A percentile compares a stretch with the other conserved stretches of the same genome.
Conservation (phyloP, 2,113 vertebrate genomes). For the Tetraodon nigroviridis region DNA sequence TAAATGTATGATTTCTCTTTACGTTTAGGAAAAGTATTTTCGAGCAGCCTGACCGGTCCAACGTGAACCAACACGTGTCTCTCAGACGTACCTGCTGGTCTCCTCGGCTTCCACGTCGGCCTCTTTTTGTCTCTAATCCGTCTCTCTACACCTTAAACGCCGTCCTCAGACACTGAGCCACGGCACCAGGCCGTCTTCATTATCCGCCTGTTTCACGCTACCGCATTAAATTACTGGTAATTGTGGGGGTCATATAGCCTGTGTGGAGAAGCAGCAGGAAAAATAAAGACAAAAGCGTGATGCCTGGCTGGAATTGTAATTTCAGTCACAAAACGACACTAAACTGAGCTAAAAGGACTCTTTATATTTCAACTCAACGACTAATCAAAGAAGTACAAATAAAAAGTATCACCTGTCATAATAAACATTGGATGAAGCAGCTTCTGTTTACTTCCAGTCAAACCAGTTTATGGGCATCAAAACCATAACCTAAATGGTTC, state of each 20-base stretch:
- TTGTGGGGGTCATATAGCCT: slow-evolving; percentile 14
- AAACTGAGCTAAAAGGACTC: no score
- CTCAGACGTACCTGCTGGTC: slow-evolving; percentile 53
- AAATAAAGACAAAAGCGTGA: not conserved
- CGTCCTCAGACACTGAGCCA: slow-evolving; percentile 26
- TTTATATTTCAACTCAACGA: no score
- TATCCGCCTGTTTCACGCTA: slow-evolving; percentile 38
- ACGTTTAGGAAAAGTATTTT: not conserved
- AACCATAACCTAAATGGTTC: slow-evolving; percentile 5
- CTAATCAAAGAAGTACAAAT: not conserved
- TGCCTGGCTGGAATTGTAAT: no score
- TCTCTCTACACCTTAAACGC: slow-evolving; percentile 18
- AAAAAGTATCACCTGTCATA: not conserved
- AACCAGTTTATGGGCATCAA: slow-evolving; percentile 4
- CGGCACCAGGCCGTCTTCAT: slow-evolving; percentile 49
- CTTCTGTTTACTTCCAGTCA: slow-evolving; percentile 6
- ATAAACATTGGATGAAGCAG: not conserved
- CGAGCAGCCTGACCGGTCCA: not conserved
- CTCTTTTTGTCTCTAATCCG: slow-evolving; percentile 18
- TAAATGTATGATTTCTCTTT: not conserved
- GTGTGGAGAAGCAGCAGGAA: not conserved
- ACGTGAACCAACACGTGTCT: slow-evolving; percentile 17
- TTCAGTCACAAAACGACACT: no score
- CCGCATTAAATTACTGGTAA: slow-evolving; percentile 39
- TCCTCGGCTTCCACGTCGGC: slow-evolving; percentile 17